These are phyloP conservation scores for Drosophila pegasa DNA, from an alignment of 2,888 invertebrate species.

Conservation along the genomic window DNA sequence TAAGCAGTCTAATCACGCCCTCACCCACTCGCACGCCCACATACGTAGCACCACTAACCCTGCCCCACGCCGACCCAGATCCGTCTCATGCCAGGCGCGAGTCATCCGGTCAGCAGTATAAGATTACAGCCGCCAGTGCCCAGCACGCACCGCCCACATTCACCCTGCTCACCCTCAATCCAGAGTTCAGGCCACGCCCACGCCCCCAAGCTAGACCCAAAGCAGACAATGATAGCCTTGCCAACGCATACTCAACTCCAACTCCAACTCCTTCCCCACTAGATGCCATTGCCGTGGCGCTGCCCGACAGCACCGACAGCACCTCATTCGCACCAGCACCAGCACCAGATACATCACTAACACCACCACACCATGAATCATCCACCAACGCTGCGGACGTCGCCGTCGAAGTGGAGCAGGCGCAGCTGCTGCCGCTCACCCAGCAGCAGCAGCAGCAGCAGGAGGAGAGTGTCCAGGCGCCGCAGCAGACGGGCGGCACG, in stretches of 20 bases:
- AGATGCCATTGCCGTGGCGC: constrained; percentile 84
- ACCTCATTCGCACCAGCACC: constrained; percentile 55
- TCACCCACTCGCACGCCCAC: constrained; percentile 6
- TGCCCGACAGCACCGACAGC: constrained; percentile 59
- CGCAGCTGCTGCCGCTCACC: constrained; percentile 57
- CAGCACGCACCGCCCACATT: constrained; percentile 63
- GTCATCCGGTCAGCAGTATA: constrained; percentile 42
- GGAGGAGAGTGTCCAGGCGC: constrained; percentile 46
- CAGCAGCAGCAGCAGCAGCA: constrained; percentile 42
- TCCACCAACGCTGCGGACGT: constrained; percentile 48
- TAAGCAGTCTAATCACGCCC: constrained; percentile 46
- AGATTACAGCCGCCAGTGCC: constrained; percentile 58
- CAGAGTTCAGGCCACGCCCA: constrained; percentile 14
- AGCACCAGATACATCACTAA: constrained; percentile 70
- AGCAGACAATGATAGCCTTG: constrained; percentile 49
- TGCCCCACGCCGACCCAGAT: neutral
- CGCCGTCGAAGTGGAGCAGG: constrained; percentile 80
- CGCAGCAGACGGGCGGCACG: constrained; percentile 29
- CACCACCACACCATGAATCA: constrained; percentile 68
- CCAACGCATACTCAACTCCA: constrained; percentile 79
- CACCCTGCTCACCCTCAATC: constrained; percentile 63
- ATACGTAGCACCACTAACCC: constrained; percentile 56
- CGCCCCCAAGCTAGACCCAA: constrained; percentile 18
- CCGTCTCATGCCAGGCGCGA: constrained; percentile 53
- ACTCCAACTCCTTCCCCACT: constrained; percentile 82